A percentile compares a stretch with the other conserved stretches of the same genome.
These are phyloP conservation scores for Eupithecia subfuscata DNA, from an alignment of 2,888 invertebrate species.

Conservation along the genomic window DNA sequence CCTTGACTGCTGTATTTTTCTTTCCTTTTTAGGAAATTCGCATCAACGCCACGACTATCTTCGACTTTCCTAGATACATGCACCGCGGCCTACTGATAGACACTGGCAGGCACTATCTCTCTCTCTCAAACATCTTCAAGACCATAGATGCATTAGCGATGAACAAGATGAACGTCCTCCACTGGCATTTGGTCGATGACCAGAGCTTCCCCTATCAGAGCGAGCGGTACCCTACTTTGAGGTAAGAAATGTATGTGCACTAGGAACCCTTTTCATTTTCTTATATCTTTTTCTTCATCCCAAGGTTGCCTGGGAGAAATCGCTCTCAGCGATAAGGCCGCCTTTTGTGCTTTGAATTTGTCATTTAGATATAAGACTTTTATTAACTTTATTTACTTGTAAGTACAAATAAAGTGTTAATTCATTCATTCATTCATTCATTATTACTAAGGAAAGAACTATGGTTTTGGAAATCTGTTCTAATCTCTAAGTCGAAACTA, in stretches of 20 bases:
- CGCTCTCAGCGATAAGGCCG: too few relatives aligned
- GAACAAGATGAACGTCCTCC: constrained; percentile 96
- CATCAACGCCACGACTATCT: constrained; percentile 87
- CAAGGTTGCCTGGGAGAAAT: too few relatives aligned
- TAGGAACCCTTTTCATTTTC: too few relatives aligned
- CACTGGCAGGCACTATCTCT: constrained; percentile 93
- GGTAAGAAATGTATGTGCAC: constrained; percentile 67
- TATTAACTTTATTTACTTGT: too few relatives aligned
- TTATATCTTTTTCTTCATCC: too few relatives aligned
- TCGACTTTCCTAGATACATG: constrained; percentile 90
- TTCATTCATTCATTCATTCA: too few relatives aligned
- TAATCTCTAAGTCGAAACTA: too few relatives aligned
- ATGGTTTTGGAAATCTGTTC: too few relatives aligned
- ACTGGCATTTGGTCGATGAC: constrained; percentile 98
- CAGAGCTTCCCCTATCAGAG: constrained; percentile 96
- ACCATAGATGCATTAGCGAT: constrained; percentile 93
- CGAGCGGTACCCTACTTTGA: constrained; percentile 89
- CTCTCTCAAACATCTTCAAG: constrained; percentile 85
- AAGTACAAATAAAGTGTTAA: too few relatives aligned
- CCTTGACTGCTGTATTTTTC: neutral
- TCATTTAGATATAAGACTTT: too few relatives aligned
- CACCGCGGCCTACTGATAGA: constrained; percentile 94
- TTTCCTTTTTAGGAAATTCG: constrained; percentile 80
- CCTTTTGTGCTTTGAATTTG: too few relatives aligned
- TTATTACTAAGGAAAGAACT: too few relatives aligned